Base-by-base conservation (phyloP, 2,113 vertebrate species). In the Oenanthe melanoleuca region DNA sequence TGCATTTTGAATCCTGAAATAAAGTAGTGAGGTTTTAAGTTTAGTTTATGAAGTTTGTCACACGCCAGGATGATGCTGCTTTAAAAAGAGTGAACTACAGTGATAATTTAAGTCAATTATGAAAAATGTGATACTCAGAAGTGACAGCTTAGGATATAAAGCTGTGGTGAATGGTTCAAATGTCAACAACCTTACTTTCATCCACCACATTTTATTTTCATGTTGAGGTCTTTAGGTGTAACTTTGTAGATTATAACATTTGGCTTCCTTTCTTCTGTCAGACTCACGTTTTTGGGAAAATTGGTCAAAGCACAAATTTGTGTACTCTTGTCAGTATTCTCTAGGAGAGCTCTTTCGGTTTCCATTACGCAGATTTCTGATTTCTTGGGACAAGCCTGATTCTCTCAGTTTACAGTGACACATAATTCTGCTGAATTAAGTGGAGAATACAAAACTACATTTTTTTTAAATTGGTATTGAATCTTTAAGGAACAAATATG, bases 261-360 rank as follows among this genome's bases (percentile, higher is more conserved):
- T 57, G 26, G 11, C 67, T 83, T 79, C 22, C 19, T 37, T 34
- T 11, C 15, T 44, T 25, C 22, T 1, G 0, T 70, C 24, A 65
- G 12, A 40, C 34, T 53, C 42, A 11, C 0, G 2, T 67, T 94
- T 80, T 89, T 88, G 19, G 53, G 25, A 42, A 6, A 31, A 3
- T 12, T 70, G 17, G 9, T 84, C 22, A 49, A 70, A 59, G 25
- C 28, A 73, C 19, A 65, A 6, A 53, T 84, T n/a, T 61, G 14
- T 25, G 4, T 0, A 1, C 12, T 83, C 6, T 42, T 71, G 14
- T 78, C 66, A 67, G 0, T 64, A 20, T 71, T 50, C 4, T 72
- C 7, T 47, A 20, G 23, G 49, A 71, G 57, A 50, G 14, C 42
- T 63, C 14, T 70, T 1, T 33, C 71, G 18, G 25, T 65, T 84